Conservation (phyloP, 2,797 vertebrate species). For the Hippoglossus hippoglossus region DNA sequence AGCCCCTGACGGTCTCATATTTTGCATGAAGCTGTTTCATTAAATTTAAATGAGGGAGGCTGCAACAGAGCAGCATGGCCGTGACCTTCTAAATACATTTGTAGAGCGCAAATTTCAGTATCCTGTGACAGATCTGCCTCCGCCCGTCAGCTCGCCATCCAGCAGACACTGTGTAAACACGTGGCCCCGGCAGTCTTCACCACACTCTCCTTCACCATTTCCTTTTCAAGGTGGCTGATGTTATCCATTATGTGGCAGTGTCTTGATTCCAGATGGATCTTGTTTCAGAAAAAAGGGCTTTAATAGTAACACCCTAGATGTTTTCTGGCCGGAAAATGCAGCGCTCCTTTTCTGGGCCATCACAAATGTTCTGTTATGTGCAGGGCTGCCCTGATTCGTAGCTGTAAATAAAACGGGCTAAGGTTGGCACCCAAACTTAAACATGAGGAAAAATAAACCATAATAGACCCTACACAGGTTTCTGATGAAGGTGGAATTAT, state of each 20-base stretch:
- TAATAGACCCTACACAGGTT: background rate
- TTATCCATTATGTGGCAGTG: conserved; percentile 57
- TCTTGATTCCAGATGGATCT: conserved; percentile 52
- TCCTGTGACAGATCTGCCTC: conserved; percentile 73
- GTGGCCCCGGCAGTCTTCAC: conserved; percentile 41
- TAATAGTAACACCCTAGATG: conserved; percentile 48
- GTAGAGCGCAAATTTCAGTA: conserved; percentile 71
- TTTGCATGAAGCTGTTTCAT: conserved; percentile 81
- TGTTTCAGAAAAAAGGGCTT: conserved; percentile 55
- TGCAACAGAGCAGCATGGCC: conserved; percentile 69
- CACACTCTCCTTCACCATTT: conserved; percentile 53
- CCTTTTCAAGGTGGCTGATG: conserved; percentile 62
- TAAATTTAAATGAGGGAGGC: conserved; percentile 79
- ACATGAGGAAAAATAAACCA: conserved; percentile 17
- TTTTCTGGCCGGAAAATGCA: conserved; percentile 32
- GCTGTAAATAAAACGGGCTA: conserved; percentile 57
- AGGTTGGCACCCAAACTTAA: conserved; percentile 39
- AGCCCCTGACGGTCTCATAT: conserved; percentile 60
- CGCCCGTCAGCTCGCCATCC: conserved; percentile 65
- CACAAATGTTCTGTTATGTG: conserved; percentile 57
- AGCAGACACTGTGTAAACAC: conserved; percentile 43
- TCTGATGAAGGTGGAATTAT: conserved; percentile 9
- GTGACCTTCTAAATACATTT: conserved; percentile 82
- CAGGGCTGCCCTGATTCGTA: conserved; percentile 54
- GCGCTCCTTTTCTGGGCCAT: conserved; percentile 59